Evolutionary conservation across 2,797 vertebrate species (phyloP).

Genomic region (Cyprinella venusta): DNA sequence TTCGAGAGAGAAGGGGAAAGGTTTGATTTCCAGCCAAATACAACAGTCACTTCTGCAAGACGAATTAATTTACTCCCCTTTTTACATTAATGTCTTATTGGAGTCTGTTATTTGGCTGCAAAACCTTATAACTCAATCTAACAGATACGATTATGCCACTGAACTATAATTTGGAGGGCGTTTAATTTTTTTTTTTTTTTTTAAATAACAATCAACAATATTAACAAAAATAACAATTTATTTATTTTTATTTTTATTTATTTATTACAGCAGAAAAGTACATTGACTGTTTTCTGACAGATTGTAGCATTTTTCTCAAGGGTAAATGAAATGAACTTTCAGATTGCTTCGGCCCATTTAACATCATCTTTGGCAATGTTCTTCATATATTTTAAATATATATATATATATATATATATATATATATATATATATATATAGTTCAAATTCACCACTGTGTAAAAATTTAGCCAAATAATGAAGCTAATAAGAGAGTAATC

Average conservation of each 20-base stretch:
- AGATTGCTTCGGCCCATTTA: not conserved
- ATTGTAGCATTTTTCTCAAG: conserved; percentile 7
- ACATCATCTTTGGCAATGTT: not conserved
- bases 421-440: not conserved
- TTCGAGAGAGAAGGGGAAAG: conserved; percentile 10
- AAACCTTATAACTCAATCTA: conserved; percentile 8
- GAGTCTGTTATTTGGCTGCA: not conserved
- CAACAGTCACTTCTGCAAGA: not conserved
- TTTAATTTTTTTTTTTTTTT: no score
- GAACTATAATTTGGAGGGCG: conserved; percentile 2
- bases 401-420: not conserved
- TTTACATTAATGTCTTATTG: not conserved
- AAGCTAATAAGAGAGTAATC: not conserved
- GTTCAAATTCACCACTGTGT: not conserved
- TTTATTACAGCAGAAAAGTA: not conserved
- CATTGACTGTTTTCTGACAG: not conserved
- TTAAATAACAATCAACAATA: no score
- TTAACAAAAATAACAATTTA: no score
- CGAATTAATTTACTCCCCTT: conserved; percentile 5
- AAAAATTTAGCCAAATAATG: not conserved
- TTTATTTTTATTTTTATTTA: no score
- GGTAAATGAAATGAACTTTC: not conserved
- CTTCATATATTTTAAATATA: not conserved
- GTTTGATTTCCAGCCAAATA: conserved; percentile 29
- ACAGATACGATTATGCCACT: conserved; percentile 10